Conservation (phyloP, 2,797 vertebrate species). For the Coreius guichenoti region DNA sequence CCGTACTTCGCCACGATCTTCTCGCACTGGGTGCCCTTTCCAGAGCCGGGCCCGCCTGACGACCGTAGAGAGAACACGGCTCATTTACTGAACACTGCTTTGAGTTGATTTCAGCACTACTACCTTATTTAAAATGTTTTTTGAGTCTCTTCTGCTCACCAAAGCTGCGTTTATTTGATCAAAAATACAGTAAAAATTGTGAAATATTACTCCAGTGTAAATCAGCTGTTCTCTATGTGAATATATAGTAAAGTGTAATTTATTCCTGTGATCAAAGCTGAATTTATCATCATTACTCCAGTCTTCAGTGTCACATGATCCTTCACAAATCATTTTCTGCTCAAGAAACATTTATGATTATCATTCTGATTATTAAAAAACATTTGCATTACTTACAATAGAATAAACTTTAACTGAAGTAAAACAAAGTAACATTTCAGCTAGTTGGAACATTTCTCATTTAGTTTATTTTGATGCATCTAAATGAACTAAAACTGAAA, state of each 20-base stretch:
- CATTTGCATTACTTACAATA: not conserved
- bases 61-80: not conserved
- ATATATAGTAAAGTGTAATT: not conserved
- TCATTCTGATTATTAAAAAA: too few relatives aligned
- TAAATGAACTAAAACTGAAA: not conserved
- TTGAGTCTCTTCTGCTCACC: not conserved
- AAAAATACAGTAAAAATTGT: not conserved
- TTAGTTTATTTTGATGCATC: not conserved
- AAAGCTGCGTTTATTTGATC: not conserved
- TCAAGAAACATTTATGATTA: too few relatives aligned
- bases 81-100: too few relatives aligned
- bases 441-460: not conserved
- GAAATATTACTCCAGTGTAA: not conserved
- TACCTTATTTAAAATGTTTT: too few relatives aligned
- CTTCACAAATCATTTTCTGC: not conserved
- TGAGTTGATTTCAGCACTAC: too few relatives aligned
- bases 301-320: not conserved
- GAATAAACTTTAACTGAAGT: not conserved
- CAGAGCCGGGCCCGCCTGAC: slow-evolving; percentile 93
- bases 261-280: not conserved
- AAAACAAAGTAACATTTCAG: not conserved
- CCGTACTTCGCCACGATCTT: slow-evolving; percentile 93
- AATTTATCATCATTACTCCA: not conserved
- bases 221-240: accelerated
- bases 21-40: slow-evolving; percentile 97